Base-by-base conservation (phyloP, 2,888 invertebrate species). In the Mycalesis mineus region DNA sequence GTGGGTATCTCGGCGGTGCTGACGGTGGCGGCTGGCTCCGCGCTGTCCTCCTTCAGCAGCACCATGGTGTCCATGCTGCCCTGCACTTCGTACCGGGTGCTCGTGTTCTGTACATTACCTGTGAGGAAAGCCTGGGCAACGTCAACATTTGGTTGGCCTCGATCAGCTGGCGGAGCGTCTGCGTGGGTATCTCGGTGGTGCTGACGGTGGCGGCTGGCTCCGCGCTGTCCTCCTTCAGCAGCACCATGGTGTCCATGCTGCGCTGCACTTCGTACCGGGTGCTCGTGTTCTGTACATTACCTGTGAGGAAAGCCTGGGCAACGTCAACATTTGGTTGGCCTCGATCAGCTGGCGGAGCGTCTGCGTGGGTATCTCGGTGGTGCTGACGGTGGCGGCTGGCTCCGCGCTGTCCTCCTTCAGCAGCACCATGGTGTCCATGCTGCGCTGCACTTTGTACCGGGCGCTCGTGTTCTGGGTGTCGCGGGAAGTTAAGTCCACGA, bases 1-100 rank as follows among this genome's bases (percentile, higher is more conserved):
- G 95, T 94, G 9, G 97, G 95, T 74, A 98, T 95, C 80, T 97
- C 97, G 45, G 94, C 92, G 94, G 98, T 97, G 69, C 95, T 94
- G 63, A 97, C 92, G 62, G 95, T 95, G 36, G 97, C 97, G 59
- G 95, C 94, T 0, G 97, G 96, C 68, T 94, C 92, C 11, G 92
- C 87, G 3, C 92, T 91, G 74, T 95, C 95, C 77, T 98, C 98
- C 82, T 98, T 97, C 76, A 98, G 96, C 58, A 98, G 89, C 64
- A 98, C 91, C 73, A 98, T 91, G 0, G 81, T 87, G 71, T 89
- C 88, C 22, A 80, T 76, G 63, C 79, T 77, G 0, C 72, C 92
- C 82, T 74, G 95, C 88, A 96, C 92, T 81, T 95, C 94, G 81
- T 93, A 96, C 52, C 93, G 92, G 3, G 90, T 84, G 5, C 92